Evolutionary conservation across 2,888 invertebrate genomes (phyloP).

Genomic region (Acrobasis repandana): DNA sequence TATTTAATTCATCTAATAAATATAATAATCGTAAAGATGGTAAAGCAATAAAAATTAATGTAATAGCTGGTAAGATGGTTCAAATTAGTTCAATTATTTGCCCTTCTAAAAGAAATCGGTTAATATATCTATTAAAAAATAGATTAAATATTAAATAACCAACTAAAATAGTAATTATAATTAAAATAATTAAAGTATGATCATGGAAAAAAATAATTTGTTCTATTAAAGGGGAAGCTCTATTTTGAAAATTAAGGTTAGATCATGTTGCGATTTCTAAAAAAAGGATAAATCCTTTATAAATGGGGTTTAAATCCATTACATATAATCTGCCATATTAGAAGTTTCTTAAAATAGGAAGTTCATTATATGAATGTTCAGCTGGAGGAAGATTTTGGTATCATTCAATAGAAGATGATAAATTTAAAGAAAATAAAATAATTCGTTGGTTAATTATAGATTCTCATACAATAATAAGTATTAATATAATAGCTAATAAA

Average conservation of each 20-base stretch:
- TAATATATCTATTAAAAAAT: conserved; percentile 82
- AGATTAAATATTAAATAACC: conserved; percentile 80
- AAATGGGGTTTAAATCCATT: conserved; percentile 86
- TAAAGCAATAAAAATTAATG: conserved; percentile 84
- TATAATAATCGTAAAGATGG: conserved; percentile 85
- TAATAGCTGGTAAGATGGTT: conserved; percentile 84
- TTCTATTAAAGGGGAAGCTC: conserved; percentile 85
- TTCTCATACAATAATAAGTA: conserved; percentile 85
- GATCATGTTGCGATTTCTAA: conserved; percentile 85
- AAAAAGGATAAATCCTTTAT: conserved; percentile 85
- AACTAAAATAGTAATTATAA: conserved; percentile 84
- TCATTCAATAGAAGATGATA: conserved; percentile 85
- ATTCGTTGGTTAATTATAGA: conserved; percentile 79
- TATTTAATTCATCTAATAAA: conserved; percentile 84
- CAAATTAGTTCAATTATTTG: conserved; percentile 86
- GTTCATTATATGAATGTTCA: conserved; percentile 84
- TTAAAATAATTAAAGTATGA: conserved; percentile 83
- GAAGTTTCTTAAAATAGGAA: conserved; percentile 83
- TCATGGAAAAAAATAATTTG: conserved; percentile 86
- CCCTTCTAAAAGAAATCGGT: conserved; percentile 81
- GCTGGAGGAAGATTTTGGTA: conserved; percentile 80
- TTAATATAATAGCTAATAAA: conserved; percentile 80
- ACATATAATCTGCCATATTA: conserved; percentile 83
- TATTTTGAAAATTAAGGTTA: conserved; percentile 83
- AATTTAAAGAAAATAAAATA: conserved; percentile 72